Base-by-base conservation (phyloP, 2,888 invertebrate species). In the Mesochorus sp. region DNA sequence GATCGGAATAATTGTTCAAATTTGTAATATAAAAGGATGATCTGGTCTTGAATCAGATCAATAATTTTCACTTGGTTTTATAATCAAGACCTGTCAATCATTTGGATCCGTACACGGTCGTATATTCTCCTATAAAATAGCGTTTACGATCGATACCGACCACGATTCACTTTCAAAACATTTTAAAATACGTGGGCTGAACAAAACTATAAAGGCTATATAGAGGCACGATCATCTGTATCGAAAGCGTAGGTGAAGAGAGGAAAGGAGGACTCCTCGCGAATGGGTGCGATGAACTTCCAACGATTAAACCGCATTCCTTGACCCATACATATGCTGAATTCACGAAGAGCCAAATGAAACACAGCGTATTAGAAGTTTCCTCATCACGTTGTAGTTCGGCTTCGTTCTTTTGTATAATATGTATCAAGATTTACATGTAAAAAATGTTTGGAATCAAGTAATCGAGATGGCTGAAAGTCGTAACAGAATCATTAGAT, bases 271-370 rank as follows among this genome's bases (percentile, higher is more conserved):
- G 34, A 8, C 67, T n/a, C n/a, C n/a, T n/a, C n/a, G n/a, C n/a
- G 59, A 74, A 68, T 68, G 72, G 49, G 44, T 19, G 44, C 77
- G 77, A 81, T 82, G 75, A 79, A 67, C 62, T 70, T 64, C 64
- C 34, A 70, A 79, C 79, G 79, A 82, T 81, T 80, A 76, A 80
- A 80, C 79, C 59, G 51, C 80, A 80, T 82, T 82, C 81, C 82
- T 57, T 28, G 55, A 39, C 62, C n/a, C n/a, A n/a, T n/a, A 34
- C 51, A 39, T 34, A 51, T 28, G 31, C 42, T 12, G 6, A 3
- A 59, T 34, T 4, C 47, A 26, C 5, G n/a, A 1, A 8, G 34
- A 34, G n/a, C 1, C 10, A 34, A 3, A 4, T 26, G 44, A 24
- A 39, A 39, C 47, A 26, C 24, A 49, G 59, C 19, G 59, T 37